Evolutionary conservation across 1,140 invertebrate species (phyloP).

Genomic region (Xylocopa sonorina): DNA sequence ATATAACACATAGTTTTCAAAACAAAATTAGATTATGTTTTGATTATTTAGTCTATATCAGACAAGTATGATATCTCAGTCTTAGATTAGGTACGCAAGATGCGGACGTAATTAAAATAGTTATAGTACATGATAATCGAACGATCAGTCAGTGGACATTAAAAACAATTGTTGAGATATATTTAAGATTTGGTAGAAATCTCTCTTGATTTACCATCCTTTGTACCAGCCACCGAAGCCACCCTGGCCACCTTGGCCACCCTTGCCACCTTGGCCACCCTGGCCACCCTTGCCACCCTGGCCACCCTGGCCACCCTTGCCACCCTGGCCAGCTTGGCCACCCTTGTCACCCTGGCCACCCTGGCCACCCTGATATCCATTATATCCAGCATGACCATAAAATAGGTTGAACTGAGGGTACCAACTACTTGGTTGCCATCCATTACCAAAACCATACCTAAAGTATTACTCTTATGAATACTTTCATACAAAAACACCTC

Average conservation of each 20-base stretch:
- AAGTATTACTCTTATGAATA: not conserved
- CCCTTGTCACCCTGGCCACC: conserved; percentile 57
- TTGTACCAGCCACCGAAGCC: conserved; percentile 68
- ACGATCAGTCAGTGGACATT: too few species aligned
- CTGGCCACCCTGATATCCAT: conserved; percentile 1
- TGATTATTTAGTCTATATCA: too few species aligned
- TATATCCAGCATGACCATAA: conserved; percentile 5
- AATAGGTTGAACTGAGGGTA: conserved; percentile 11
- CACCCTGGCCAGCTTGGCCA: too few species aligned
- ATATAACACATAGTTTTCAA: not conserved
- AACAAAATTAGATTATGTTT: not conserved
- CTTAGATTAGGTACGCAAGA: not conserved
- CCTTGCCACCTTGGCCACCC: conserved; percentile 9
- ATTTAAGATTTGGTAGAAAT: not conserved
- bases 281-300: conserved; percentile 67
- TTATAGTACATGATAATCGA: too few species aligned
- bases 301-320: not conserved
- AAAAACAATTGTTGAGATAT: conserved; percentile 14
- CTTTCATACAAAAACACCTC: not conserved
- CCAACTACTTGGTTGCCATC: conserved; percentile 30
- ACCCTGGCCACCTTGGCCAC: conserved; percentile 42
- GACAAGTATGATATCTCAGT: not conserved
- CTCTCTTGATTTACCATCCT: conserved; percentile 63
- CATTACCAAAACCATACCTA: conserved; percentile 47
- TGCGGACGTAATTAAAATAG: not conserved